Conservation (phyloP, 1,140 invertebrate genomes). For the Atopsyche davidsoni region DNA sequence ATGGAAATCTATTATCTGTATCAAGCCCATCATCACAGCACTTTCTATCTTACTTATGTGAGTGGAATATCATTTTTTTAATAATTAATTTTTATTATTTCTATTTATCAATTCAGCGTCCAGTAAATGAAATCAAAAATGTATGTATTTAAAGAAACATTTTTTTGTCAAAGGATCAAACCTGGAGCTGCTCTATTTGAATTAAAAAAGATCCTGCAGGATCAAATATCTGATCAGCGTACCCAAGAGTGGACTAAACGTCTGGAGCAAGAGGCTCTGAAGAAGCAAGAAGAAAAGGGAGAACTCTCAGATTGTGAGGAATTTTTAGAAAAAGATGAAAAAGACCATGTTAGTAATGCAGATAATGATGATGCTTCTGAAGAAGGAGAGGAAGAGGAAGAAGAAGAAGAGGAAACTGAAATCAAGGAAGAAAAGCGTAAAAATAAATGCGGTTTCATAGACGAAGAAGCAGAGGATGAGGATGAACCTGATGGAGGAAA, state of each 20-base stretch:
- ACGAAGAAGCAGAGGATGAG: slow-evolving; percentile 42
- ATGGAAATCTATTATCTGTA: too few species aligned
- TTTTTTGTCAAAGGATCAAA: slow-evolving; percentile 42
- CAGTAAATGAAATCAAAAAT: too few species aligned
- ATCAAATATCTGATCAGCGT: slow-evolving; percentile 55
- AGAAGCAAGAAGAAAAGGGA: slow-evolving; percentile 38
- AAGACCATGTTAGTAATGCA: slow-evolving; percentile 28
- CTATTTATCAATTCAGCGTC: too few species aligned
- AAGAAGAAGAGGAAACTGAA: slow-evolving; percentile 40
- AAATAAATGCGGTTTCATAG: slow-evolving; percentile 34
- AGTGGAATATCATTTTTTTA: too few species aligned
- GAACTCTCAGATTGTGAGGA: slow-evolving; percentile 37
- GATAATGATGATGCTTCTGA: slow-evolving; percentile 16
- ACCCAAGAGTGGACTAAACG: slow-evolving; percentile 59
- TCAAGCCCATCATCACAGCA: too few species aligned
- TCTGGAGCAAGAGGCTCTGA: slow-evolving; percentile 41
- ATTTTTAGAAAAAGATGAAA: slow-evolving; percentile 41
- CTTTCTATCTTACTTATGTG: too few species aligned
- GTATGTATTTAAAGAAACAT: too few species aligned
- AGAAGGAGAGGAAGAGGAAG: slow-evolving; percentile 26
- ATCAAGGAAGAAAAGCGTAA: slow-evolving; percentile 34
- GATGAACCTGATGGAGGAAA: slow-evolving; percentile 36
- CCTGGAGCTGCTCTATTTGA: slow-evolving; percentile 56
- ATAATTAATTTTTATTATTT: too few species aligned
- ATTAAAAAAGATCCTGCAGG: slow-evolving; percentile 57